A percentile compares a stretch with the other conserved stretches of the same genome.
phyloP scores from a whole-genome alignment of 2,113 vertebrate species.

The Thomomys bottae region DNA sequence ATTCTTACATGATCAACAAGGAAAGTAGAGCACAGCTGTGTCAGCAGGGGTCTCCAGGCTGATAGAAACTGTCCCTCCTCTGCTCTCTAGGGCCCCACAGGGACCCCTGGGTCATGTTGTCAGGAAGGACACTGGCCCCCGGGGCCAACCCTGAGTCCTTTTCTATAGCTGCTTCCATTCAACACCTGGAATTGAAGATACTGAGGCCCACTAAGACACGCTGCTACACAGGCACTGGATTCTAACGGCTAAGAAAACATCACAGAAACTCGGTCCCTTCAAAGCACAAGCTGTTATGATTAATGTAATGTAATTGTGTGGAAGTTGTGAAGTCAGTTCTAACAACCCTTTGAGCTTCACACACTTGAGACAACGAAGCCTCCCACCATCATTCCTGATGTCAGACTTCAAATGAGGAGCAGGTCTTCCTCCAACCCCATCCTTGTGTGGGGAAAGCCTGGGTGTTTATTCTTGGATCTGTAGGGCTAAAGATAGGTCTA shows the following conservation, averaged over 20 bases:
- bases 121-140: not conserved
- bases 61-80: not conserved
- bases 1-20: not conserved
- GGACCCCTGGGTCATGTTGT: not conserved
- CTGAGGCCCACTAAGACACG: fast-evolving
- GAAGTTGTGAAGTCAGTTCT: not conserved
- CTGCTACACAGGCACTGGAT: fast-evolving
- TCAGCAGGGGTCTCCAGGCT: not conserved
- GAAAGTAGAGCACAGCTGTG: not conserved
- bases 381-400: fast-evolving
- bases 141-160: fast-evolving
- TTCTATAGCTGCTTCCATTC: not conserved
- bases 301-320: not conserved
- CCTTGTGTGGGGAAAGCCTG: not conserved
- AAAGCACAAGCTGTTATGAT: not conserved
- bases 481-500: fast-evolving
- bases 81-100: fast-evolving
- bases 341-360: not conserved
- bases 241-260: not conserved
- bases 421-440: not conserved
- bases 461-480: not conserved
- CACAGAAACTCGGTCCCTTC: not conserved
- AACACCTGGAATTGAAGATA: not conserved
- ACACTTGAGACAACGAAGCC: fast-evolving
- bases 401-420: fast-evolving